A percentile compares a stretch with the other conserved stretches of the same genome.
Evolutionary conservation across 2,888 invertebrate genomes (phyloP).

Genomic region (Parascotia fuliginaria): DNA sequence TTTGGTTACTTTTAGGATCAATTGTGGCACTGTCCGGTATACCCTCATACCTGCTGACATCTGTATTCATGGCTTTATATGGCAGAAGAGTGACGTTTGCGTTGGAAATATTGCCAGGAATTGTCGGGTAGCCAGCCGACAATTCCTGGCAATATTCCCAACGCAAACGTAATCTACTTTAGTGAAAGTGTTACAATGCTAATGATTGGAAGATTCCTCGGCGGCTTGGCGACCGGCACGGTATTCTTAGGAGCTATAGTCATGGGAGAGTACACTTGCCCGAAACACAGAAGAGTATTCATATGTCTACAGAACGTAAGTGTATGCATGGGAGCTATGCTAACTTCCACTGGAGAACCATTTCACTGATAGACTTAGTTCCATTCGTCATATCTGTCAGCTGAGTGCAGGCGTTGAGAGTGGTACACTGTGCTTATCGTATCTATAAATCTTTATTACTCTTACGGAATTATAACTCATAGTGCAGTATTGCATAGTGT

Average conservation of each 20-base stretch:
- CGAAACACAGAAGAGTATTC: conserved; percentile 62
- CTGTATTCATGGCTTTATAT: conserved; percentile 58
- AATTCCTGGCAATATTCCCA: no score
- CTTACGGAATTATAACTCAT: no score
- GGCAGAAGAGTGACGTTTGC: conserved; percentile 55
- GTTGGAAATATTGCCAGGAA: conserved; percentile 53
- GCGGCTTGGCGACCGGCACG: conserved; percentile 55
- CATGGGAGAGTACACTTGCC: conserved; percentile 67
- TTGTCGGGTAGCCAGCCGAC: conserved; percentile 57
- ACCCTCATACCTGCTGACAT: conserved; percentile 52
- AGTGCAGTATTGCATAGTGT: no score
- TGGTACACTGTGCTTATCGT: no score
- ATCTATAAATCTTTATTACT: no score
- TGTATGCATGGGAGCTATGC: conserved; percentile 55
- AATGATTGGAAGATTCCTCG: conserved; percentile 52
- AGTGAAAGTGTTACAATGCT: conserved; percentile 48
- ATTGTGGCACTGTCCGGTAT: conserved; percentile 53
- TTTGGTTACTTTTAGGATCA: no score
- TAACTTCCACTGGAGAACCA: conserved; percentile 53
- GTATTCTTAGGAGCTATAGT: conserved; percentile 58
- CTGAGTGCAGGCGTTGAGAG: no score
- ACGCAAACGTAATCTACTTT: conserved; percentile 55
- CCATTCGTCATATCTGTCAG: conserved; percentile 50
- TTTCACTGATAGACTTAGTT: conserved; percentile 50
- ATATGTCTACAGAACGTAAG: conserved; percentile 62